Evolutionary conservation across 1,140 invertebrate genomes (phyloP).

Genomic region (Drosophila carrolli): DNA sequence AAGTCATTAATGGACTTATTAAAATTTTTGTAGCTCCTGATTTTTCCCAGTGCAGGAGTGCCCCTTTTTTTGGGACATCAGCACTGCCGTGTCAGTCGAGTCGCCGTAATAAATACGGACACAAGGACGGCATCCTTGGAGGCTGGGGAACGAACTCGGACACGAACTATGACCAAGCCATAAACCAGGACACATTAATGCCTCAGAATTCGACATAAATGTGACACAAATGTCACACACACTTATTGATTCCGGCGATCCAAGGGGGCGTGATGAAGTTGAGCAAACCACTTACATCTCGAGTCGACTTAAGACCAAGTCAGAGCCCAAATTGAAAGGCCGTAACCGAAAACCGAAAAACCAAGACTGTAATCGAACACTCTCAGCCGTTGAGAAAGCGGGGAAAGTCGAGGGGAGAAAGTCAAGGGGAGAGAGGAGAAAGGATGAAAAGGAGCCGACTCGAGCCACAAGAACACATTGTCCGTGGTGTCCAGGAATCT

Average conservation of each 20-base stretch:
- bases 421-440: not conserved
- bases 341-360: conserved; percentile 49
- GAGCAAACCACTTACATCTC: conserved; percentile 57
- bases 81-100: conserved; percentile 38
- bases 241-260: conserved; percentile 62
- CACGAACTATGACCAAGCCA: conserved; percentile 52
- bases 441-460: not conserved
- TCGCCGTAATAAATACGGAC: conserved; percentile 69
- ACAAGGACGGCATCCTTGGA: conserved; percentile 36
- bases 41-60: not conserved
- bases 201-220: conserved; percentile 73
- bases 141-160: conserved; percentile 8
- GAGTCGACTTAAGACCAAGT: conserved; percentile 41
- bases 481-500: conserved; percentile 18
- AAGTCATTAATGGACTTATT: too few species aligned
- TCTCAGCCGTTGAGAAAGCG: not conserved
- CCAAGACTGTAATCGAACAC: conserved; percentile 55
- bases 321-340: conserved; percentile 47
- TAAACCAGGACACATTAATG: conserved; percentile 71
- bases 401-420: not conserved
- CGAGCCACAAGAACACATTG: conserved; percentile 25
- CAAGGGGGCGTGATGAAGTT: conserved; percentile 10
- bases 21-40: too few species aligned
- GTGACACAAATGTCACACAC: conserved; percentile 76
- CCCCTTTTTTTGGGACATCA: conserved; percentile 34